phyloP scores from a whole-genome alignment of 2,113 vertebrate genomes.

The Cricetomys ansorgei region DNA sequence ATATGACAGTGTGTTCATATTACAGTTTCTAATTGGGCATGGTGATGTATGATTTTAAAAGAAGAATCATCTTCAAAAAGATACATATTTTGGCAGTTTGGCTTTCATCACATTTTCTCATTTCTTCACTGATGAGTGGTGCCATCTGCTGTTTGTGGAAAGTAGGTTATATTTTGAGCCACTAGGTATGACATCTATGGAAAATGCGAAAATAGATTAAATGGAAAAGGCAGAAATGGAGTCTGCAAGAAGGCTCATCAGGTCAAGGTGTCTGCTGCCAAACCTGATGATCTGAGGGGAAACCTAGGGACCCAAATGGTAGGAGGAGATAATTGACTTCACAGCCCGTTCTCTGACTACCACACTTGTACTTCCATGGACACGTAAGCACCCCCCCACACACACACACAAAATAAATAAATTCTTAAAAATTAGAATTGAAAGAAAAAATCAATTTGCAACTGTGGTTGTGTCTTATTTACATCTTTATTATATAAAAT shows the following conservation, averaged over 20 bases:
- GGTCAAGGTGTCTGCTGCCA: background rate
- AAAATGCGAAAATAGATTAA: slow-evolving; percentile 28
- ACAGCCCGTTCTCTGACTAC: background rate
- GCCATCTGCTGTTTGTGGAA: slow-evolving; percentile 84
- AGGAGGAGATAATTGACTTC: background rate
- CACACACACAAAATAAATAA: background rate
- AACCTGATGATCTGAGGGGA: background rate
- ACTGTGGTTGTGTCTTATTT: slow-evolving; percentile 2
- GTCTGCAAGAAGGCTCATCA: background rate
- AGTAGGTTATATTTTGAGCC: slow-evolving; percentile 69
- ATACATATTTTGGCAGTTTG: slow-evolving; percentile 78
- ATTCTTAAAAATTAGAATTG: background rate
- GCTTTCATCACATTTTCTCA: slow-evolving; percentile 79
- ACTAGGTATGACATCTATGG: slow-evolving; percentile 25
- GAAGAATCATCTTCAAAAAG: slow-evolving; percentile 75
- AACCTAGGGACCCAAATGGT: background rate
- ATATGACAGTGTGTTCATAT: background rate
- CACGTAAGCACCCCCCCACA: background rate
- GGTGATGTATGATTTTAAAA: background rate
- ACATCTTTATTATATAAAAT: slow-evolving; percentile 28
- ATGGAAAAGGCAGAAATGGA: background rate
- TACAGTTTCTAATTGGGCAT: background rate
- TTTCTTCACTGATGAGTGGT: slow-evolving; percentile 73
- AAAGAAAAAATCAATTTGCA: background rate
- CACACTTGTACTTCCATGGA: background rate